phyloP scores from a whole-genome alignment of 1,140 invertebrate species.

The Bombyx mandarina region DNA sequence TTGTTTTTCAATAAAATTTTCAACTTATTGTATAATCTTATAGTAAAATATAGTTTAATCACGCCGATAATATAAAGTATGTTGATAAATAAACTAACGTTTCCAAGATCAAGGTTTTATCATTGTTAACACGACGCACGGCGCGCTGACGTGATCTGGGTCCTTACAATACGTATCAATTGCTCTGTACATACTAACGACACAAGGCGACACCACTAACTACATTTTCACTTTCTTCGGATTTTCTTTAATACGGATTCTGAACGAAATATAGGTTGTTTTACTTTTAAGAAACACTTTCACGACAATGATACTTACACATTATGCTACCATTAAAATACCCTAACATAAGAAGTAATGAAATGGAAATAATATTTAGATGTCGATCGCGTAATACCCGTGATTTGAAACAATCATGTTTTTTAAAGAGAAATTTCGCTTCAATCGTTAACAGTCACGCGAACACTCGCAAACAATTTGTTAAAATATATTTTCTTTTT shows the following conservation, averaged over 20 bases:
- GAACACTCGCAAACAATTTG: slow-evolving; percentile 31
- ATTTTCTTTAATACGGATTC: no score
- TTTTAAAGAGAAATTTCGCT: slow-evolving; percentile 49
- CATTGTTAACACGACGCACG: slow-evolving; percentile 15
- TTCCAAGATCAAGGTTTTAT: slow-evolving; percentile 23
- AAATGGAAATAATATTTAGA: slow-evolving; percentile 36
- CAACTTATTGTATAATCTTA: no score
- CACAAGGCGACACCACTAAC: slow-evolving; percentile 3
- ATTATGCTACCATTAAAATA: no score
- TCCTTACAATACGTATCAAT: slow-evolving; percentile 6
- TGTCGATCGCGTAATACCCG: slow-evolving; percentile 42
- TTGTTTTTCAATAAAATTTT: no score
- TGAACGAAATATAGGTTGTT: no score
- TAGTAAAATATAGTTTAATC: no score
- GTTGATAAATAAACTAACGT: no score
- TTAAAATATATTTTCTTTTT: slow-evolving; percentile 7
- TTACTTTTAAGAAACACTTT: no score
- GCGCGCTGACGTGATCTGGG: slow-evolving; percentile 20
- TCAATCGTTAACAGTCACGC: slow-evolving; percentile 50
- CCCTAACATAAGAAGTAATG: no score
- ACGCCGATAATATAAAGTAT: no score
- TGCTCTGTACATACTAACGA: slow-evolving; percentile 1
- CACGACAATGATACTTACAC: no score
- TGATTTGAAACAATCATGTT: slow-evolving; percentile 57
- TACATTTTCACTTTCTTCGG: slow-evolving; percentile 17